These are phyloP conservation scores for Liopterus haemorrhoidalis DNA, from an alignment of 2,888 invertebrate genomes.

Conservation along the genomic window DNA sequence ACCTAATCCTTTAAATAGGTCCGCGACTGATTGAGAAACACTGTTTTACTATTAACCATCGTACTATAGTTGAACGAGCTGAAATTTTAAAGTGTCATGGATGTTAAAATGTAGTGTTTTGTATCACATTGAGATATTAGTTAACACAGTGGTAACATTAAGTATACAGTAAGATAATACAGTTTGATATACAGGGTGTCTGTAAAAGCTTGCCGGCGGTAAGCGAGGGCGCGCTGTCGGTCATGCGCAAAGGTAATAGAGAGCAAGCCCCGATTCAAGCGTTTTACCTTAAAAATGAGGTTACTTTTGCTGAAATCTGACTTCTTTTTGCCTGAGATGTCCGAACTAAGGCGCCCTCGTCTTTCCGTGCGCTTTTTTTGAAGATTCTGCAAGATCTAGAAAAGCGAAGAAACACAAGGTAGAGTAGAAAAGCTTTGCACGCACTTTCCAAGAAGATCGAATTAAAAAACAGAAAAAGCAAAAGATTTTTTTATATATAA, in stretches of 20 bases:
- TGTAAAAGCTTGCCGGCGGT: slow-evolving; percentile 39
- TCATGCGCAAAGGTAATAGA: slow-evolving; percentile 43
- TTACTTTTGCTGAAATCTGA: slow-evolving; percentile 90
- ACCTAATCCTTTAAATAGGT: too few species aligned
- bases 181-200: too few species aligned
- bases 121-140: too few species aligned
- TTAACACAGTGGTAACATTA: too few species aligned
- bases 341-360: slow-evolving; percentile 93
- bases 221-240: slow-evolving; percentile 47
- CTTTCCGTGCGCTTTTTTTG: slow-evolving; percentile 98
- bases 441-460: slow-evolving; percentile 43
- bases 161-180: too few species aligned
- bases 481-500: too few species aligned
- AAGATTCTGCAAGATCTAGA: slow-evolving; percentile 98
- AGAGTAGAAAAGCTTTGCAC: slow-evolving; percentile 59
- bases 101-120: too few species aligned
- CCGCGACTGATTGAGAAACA: too few species aligned
- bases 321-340: slow-evolving; percentile 82
- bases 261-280: slow-evolving; percentile 47
- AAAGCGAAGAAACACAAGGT: slow-evolving; percentile 85
- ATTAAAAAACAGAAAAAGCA: slow-evolving; percentile 40
- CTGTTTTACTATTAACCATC: too few species aligned
- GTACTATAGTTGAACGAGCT: too few species aligned
- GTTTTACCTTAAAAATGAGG: slow-evolving; percentile 97
- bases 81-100: too few species aligned